Conservation (phyloP, 1,140 invertebrate genomes). For the Ceratina calcarata region DNA sequence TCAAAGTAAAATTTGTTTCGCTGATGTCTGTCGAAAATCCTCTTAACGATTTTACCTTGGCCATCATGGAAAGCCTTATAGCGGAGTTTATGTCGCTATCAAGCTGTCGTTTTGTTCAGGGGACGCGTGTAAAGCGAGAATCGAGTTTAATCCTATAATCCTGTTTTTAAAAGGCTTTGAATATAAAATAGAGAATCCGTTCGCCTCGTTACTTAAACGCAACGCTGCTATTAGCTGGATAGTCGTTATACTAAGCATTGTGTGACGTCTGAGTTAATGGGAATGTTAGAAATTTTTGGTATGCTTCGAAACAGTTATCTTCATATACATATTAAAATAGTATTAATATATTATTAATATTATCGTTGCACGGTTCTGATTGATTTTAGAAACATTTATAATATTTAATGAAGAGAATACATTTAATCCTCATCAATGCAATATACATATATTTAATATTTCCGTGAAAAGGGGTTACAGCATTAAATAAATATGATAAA, state of each 20-base stretch:
- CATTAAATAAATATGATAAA: not conserved
- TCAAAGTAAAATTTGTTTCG: not conserved
- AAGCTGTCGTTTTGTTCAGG: not conserved
- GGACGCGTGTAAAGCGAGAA: not conserved
- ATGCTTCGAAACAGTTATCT: no score
- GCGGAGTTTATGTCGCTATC: not conserved
- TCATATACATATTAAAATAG: no score
- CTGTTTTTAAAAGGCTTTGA: not conserved
- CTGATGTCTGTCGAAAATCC: slow-evolving; percentile 26
- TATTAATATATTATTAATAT: no score
- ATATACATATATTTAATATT: no score
- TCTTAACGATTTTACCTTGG: slow-evolving; percentile 31
- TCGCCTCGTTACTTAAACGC: not conserved
- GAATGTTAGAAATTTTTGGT: no score
- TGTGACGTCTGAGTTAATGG: no score
- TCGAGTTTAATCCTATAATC: not conserved
- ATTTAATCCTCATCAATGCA: no score
- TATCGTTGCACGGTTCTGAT: no score
- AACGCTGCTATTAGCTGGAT: not conserved
- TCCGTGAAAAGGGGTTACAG: no score
- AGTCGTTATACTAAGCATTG: no score
- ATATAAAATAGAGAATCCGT: not conserved
- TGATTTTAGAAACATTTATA: no score
- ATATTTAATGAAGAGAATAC: no score
- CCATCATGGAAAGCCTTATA: not conserved